These are phyloP conservation scores for Drosophila pachea DNA, from an alignment of 1,140 invertebrate genomes.

Conservation along the genomic window DNA sequence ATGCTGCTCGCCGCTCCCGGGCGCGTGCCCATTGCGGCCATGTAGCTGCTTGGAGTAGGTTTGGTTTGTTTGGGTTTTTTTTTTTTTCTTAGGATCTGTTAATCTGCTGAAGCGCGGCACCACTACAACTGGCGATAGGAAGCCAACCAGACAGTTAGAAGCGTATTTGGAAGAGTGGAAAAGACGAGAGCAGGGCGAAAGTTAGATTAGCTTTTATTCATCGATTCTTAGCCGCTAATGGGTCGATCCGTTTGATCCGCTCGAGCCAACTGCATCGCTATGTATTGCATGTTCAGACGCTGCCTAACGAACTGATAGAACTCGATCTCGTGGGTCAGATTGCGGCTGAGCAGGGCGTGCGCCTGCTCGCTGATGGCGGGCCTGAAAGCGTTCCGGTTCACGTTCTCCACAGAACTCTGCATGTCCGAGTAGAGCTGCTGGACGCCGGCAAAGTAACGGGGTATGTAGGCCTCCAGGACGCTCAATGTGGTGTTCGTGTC, in stretches of 20 bases:
- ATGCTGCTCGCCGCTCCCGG: slow-evolving; percentile 25
- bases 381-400: slow-evolving; percentile 87
- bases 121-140: slow-evolving; percentile 2
- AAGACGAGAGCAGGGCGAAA: slow-evolving; percentile 48
- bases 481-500: slow-evolving; percentile 90
- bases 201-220: slow-evolving; percentile 39
- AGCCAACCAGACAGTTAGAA: slow-evolving; percentile 27
- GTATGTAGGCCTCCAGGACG: slow-evolving; percentile 91
- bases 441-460: slow-evolving; percentile 89
- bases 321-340: slow-evolving; percentile 93
- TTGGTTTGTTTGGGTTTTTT: slow-evolving; percentile 9
- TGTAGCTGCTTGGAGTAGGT: slow-evolving; percentile 40
- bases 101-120: too few species aligned
- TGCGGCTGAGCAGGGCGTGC: slow-evolving; percentile 88
- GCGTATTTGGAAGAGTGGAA: slow-evolving; percentile 14
- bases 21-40: slow-evolving; percentile 51
- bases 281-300: slow-evolving; percentile 87
- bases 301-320: slow-evolving; percentile 94
- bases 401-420: slow-evolving; percentile 84
- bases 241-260: slow-evolving; percentile 19
- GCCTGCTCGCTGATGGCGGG: slow-evolving; percentile 88
- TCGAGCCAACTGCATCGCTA: slow-evolving; percentile 81
- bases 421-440: slow-evolving; percentile 80
- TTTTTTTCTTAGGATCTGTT: too few species aligned
- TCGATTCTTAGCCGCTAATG: slow-evolving; percentile 57